Evolutionary conservation across 2,113 vertebrate species (phyloP), one percentile per base, ranked within the genome.

Genomic region (Sphaerodactylus townsendi): DNA sequence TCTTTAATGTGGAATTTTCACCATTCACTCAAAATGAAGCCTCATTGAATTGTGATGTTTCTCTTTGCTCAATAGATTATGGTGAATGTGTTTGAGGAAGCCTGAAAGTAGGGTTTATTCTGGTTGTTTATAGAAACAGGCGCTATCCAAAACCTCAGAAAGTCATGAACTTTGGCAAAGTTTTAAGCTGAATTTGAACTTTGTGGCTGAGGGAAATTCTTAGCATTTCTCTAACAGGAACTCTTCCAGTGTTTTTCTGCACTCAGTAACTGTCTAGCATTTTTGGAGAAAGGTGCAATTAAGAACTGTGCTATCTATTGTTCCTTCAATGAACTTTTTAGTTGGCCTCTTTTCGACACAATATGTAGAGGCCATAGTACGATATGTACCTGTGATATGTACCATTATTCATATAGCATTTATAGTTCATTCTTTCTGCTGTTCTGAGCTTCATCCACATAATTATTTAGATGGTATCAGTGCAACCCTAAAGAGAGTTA

Each of bases 251-350:
- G 74, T 46, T 92, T 75, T 79, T 82, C 88, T 75, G 71, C 75
- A 77, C 90, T 88, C 90, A 91, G 85, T 83, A 89, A 87, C 87
- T 90, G 92, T 92, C 89, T 84, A 85, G 87, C 86, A 85, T 89
- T 92, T 77, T 90, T 93, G 92, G 83, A 92, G 23, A 62, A 28
- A 25, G 89, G 79, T 83, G 87, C 82, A 87, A 89, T 89, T 88
- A 86, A 93, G 84, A 48, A 86, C 84, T 86, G 53, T 84, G 87
- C 53, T 91, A 84, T 84, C 81, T 90, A 85, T 90, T 91, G 88
- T 91, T 91, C 23, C 88, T 93, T 91, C 91, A 92, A 92, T 88
- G 88, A 92, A 93, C 88, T 86, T 92, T 93, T 11, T 35, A 53
- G 5, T 50, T n/a, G 30, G 87, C 28, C 19, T 11, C 30, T n/a